A percentile compares a stretch with the other conserved stretches of the same genome.
phyloP scores from a whole-genome alignment of 2,797 vertebrate genomes.

The Avahi laniger region DNA sequence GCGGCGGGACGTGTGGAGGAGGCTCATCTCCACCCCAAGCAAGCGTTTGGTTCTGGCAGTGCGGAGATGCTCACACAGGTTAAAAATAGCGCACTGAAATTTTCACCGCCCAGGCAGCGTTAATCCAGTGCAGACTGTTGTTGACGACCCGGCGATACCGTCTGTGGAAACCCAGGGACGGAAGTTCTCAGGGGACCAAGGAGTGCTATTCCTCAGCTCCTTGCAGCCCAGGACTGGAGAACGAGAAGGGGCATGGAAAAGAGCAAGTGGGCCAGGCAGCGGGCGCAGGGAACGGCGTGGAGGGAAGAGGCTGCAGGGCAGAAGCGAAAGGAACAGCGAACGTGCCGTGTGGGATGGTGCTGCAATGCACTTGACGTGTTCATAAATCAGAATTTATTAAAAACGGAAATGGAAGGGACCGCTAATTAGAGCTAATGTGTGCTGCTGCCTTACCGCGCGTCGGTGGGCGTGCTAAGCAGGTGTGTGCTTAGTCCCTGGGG shows the following conservation, averaged over 20 bases:
- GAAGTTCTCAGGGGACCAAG: neutral
- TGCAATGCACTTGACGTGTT: accelerated
- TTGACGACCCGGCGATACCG: neutral
- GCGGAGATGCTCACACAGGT: neutral
- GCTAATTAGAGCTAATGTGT: accelerated
- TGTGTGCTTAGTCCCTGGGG: accelerated
- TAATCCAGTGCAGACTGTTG: slow-evolving; percentile 46
- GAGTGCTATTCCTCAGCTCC: neutral
- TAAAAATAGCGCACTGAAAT: slow-evolving; percentile 59
- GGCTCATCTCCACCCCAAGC: slow-evolving; percentile 1
- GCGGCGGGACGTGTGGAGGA: neutral
- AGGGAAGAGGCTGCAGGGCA: no score
- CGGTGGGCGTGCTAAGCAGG: accelerated
- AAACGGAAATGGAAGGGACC: accelerated
- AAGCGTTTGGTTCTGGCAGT: slow-evolving; percentile 35
- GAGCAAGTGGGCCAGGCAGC: neutral
- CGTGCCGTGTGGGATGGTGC: accelerated
- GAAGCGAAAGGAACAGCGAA: neutral
- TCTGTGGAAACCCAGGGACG: slow-evolving; percentile 25
- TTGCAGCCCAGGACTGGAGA: neutral
- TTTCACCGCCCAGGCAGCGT: slow-evolving; percentile 55
- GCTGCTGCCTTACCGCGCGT: accelerated
- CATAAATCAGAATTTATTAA: neutral
- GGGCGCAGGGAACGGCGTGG: neutral
- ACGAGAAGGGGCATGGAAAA: neutral